Evolutionary conservation across 2,113 vertebrate genomes (phyloP).

Genomic region (Casuarius casuarius): DNA sequence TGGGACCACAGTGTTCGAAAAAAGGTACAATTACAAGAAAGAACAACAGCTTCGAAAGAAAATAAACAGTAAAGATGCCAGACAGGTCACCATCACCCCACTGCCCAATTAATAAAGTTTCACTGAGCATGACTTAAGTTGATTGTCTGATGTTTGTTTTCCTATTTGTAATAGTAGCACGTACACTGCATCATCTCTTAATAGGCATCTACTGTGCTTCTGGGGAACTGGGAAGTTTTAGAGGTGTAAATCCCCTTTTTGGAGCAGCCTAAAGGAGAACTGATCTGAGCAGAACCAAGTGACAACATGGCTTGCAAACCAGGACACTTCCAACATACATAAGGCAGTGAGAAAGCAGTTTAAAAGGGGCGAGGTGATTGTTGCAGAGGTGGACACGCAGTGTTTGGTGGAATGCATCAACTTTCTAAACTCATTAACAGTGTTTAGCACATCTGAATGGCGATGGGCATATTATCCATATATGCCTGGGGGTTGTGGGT

Average conservation of each 20-base stretch:
- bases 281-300: neutral
- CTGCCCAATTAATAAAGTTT: neutral
- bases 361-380: neutral
- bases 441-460: neutral
- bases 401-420: too few relatives aligned
- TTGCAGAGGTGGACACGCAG: neutral
- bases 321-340: fast-evolving
- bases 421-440: neutral
- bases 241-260: neutral
- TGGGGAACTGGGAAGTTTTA: neutral
- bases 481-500: neutral
- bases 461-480: neutral
- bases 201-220: neutral
- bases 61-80: neutral
- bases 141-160: neutral
- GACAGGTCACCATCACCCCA: neutral
- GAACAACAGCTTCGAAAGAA: neutral
- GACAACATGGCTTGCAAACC: neutral
- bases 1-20: neutral
- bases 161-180: neutral
- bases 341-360: neutral
- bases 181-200: neutral
- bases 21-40: neutral
- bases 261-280: too few relatives aligned
- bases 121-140: neutral